Percentiles rank a stretch among this genome's conserved stretches.
Evolutionary conservation across 1,140 invertebrate species (phyloP).

Genomic region (Chrysoperla carnea): DNA sequence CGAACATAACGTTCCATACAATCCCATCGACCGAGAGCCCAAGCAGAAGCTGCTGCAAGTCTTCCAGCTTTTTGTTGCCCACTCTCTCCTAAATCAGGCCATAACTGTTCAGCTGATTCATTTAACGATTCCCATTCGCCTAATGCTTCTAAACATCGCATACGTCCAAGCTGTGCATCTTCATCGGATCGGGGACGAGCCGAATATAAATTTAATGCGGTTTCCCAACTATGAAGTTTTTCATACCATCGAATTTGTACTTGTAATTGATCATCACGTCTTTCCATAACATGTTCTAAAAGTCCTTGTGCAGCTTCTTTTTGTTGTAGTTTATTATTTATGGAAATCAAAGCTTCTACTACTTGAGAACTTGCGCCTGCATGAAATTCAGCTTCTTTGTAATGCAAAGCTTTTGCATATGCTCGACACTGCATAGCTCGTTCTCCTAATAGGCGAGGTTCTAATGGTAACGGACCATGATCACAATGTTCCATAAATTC

Average conservation of each 20-base stretch:
- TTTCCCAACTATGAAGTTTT: constrained; percentile 97
- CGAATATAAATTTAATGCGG: constrained; percentile 76
- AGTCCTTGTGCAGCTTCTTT: constrained; percentile 91
- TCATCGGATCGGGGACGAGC: constrained; percentile 44
- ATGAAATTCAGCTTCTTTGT: constrained; percentile 95
- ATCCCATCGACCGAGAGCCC: constrained; percentile 86
- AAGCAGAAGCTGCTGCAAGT: constrained; percentile 85
- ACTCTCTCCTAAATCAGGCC: constrained; percentile 48
- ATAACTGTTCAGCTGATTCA: constrained; percentile 55
- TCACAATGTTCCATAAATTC: constrained; percentile 99
- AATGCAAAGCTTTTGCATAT: constrained; percentile 93
- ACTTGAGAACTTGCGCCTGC: constrained; percentile 41
- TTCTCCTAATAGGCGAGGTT: constrained; percentile 63
- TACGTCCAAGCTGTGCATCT: constrained; percentile 78
- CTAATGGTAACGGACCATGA: constrained; percentile 82
- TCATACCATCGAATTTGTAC: constrained; percentile 97
- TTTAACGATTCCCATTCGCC: constrained; percentile 91
- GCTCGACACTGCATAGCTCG: constrained; percentile 67
- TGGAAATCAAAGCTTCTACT: constrained; percentile 86
- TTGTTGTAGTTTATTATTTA: constrained; percentile 98
- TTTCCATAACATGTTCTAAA: constrained; percentile 77
- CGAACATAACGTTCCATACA: constrained; percentile 78
- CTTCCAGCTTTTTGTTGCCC: constrained; percentile 69
- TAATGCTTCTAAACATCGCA: constrained; percentile 92
- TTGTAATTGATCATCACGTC: constrained; percentile 42